Percentiles rank a stretch among this genome's conserved stretches.
phyloP scores from a whole-genome alignment of 2,113 vertebrate genomes.

The Myotis lucifugus region DNA sequence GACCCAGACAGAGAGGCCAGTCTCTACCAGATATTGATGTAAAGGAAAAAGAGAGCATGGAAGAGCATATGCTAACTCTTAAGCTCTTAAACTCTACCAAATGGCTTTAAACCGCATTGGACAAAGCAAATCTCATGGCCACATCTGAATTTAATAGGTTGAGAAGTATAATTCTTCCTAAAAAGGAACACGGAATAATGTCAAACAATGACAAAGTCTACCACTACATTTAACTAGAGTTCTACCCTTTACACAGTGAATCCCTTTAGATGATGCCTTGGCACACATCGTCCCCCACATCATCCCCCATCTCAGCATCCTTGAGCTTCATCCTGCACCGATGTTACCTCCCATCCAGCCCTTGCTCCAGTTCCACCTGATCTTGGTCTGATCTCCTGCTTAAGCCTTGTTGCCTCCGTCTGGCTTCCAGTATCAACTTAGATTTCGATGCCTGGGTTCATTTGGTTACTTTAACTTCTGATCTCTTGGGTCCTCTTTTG shows the following conservation, averaged over 20 bases:
- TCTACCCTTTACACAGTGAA: not conserved
- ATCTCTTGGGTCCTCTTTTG: not conserved
- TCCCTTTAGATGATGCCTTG: not conserved
- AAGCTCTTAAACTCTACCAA: not conserved
- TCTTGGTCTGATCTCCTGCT: not conserved
- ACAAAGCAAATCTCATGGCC: not conserved
- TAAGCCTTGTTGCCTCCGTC: not conserved
- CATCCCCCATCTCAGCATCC: not conserved
- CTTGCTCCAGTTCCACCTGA: not conserved
- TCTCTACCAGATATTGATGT: not conserved
- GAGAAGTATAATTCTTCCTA: not conserved
- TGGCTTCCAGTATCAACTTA: not conserved
- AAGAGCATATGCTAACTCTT: not conserved
- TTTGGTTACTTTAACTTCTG: not conserved
- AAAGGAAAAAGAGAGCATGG: not conserved
- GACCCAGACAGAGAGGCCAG: not conserved
- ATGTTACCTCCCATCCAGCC: fast-evolving
- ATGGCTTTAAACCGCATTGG: not conserved
- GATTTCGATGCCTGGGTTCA: not conserved
- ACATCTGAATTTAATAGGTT: not conserved
- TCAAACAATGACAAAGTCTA: not conserved
- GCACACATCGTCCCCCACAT: too few relatives aligned
- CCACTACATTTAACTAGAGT: not conserved
- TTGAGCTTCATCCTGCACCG: not conserved
- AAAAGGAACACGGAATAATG: not conserved